Base-by-base conservation (phyloP, 1,140 invertebrate genomes). In the Hormaphis cornu region DNA sequence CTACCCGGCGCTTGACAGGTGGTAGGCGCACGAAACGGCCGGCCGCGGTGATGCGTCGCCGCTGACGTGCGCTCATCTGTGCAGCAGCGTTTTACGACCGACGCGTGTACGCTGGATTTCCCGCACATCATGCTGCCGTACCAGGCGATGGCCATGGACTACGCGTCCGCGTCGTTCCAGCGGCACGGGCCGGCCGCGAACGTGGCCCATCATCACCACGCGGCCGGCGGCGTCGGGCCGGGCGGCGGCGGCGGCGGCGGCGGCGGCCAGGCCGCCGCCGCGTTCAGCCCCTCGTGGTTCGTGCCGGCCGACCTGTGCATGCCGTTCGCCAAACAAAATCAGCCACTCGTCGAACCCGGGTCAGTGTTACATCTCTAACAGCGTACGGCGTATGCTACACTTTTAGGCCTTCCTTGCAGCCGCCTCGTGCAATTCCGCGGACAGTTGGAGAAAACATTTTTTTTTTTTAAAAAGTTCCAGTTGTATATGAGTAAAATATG, bases 261-360 rank as follows among this genome's bases (percentile, higher is more conserved):
- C 77, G 70, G 78, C 79, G 76, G 78, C 78, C 80, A 82, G 77
- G 79, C 82, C 44, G 76, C 78, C 79, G 80, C 83, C 77, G 79
- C 82, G 42, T 92, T 91, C 83, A 88, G 88, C 76, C 89, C 91
- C 84, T 91, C 89, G 81, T 92, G 89, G 89, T 90, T 91, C 84
- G 89, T 91, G 87, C 89, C 89, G 83, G 87, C 88, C 84, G 88
- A 91, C 84, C 85, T 90, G 79, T 90, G 88, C 87, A 86, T 87
- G 77, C 80, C 84, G 87, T 81, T 88, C 87, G 82, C 89, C 87
- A 85, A 85, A 86, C 81, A 83, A 7, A 70, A 56, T 74, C 83
- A 82, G 81, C 86, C 88, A 84, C 87, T 89, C 83, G 86, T 90
- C 82, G 88, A 90, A 85, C 88, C 89, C 85, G 89, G 89, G 89